These are phyloP conservation scores for Pachyseris speciosa DNA, from an alignment of 64 coral and sea anemone genomes.

Conservation along the genomic window DNA sequence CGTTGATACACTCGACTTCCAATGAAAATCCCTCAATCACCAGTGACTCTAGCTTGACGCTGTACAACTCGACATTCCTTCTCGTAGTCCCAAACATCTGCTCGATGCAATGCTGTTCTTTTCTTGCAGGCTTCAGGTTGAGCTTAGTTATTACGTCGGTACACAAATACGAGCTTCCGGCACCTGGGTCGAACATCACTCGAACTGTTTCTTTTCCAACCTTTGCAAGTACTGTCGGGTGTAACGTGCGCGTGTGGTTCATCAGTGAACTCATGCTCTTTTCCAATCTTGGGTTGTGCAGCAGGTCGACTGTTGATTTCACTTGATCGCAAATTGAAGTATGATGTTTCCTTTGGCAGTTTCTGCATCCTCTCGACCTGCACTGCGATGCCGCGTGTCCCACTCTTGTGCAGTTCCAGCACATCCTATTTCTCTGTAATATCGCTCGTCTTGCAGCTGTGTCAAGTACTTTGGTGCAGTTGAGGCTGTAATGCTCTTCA, in stretches of 20 bases:
- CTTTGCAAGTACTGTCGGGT: no score
- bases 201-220: slow-evolving; percentile 21
- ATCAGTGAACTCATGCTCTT: neutral
- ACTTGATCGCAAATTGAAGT: slow-evolving; percentile 46
- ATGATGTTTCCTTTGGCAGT: slow-evolving; percentile 53
- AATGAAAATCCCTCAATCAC: slow-evolving; percentile 22
- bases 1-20: slow-evolving; percentile 23
- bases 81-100: slow-evolving; percentile 50
- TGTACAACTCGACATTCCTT: slow-evolving; percentile 33
- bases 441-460: no score
- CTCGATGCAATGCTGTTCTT: slow-evolving; percentile 34
- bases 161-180: slow-evolving; percentile 63
- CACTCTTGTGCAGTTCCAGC: neutral
- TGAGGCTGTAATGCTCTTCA: neutral
- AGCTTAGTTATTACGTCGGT: slow-evolving; percentile 51
- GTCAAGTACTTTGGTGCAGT: slow-evolving; percentile 66
- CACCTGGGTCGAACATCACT: slow-evolving; percentile 57
- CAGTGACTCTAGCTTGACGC: neutral
- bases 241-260: no score
- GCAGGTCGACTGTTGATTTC: neutral
- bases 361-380: slow-evolving; percentile 27
- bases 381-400: no score
- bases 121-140: slow-evolving; percentile 27
- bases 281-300: neutral
- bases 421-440: slow-evolving; percentile 15